phyloP scores from a whole-genome alignment of 2,888 invertebrate genomes.

The Phragmatobia fuliginosa region DNA sequence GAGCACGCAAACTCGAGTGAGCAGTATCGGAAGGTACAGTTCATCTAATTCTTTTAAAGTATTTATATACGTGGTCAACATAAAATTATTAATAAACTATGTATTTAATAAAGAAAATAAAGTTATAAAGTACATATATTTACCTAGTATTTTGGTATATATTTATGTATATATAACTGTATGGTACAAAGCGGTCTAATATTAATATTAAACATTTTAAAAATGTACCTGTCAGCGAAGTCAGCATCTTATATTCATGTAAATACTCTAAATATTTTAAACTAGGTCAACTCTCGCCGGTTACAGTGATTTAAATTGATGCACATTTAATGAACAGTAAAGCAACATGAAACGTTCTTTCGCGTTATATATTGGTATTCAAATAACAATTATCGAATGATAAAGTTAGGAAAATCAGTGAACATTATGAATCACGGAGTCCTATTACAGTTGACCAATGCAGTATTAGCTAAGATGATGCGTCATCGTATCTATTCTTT shows the following conservation, averaged over 20 bases:
- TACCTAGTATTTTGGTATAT: background rate
- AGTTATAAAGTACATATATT: no score
- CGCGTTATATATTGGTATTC: slow-evolving; percentile 25
- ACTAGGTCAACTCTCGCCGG: slow-evolving; percentile 43
- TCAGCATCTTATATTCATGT: slow-evolving; percentile 36
- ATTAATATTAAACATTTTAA: slow-evolving; percentile 21
- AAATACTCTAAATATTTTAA: slow-evolving; percentile 38
- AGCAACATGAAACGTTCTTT: slow-evolving; percentile 27
- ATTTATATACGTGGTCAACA: background rate
- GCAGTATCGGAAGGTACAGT: slow-evolving; percentile 55
- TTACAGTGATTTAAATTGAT: slow-evolving; percentile 33
- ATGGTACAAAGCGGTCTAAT: background rate
- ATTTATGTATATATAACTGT: background rate
- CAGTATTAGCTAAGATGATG: slow-evolving; percentile 69
- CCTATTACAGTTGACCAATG: slow-evolving; percentile 75
- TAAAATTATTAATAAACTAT: background rate
- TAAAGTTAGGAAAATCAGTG: slow-evolving; percentile 59
- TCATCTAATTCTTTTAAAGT: slow-evolving; percentile 40
- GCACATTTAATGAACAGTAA: slow-evolving; percentile 31
- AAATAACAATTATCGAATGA: slow-evolving; percentile 46
- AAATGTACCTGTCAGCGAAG: slow-evolving; percentile 32
- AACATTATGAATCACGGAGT: slow-evolving; percentile 69
- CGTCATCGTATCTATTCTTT: slow-evolving; percentile 65
- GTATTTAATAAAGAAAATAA: no score
- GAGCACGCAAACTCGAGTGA: slow-evolving; percentile 62